phyloP scores from a whole-genome alignment of 2,113 vertebrate species.

The Trochalopteron elliotii region DNA sequence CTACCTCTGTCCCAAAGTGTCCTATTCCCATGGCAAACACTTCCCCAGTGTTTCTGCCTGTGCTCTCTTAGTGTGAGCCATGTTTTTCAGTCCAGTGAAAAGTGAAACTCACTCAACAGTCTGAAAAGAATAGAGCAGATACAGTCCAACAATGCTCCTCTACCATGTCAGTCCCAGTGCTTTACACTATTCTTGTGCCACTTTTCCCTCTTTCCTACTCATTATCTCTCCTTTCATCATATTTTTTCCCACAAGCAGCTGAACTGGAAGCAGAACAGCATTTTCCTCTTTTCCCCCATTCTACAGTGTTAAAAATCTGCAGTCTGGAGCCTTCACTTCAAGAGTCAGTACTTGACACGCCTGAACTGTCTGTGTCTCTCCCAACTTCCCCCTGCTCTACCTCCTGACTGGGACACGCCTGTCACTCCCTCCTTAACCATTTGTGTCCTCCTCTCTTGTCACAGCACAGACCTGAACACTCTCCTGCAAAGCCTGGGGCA shows the following conservation, averaged over 20 bases:
- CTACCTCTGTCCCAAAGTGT: not conserved
- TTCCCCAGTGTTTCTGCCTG: not conserved
- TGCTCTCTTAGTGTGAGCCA: not conserved
- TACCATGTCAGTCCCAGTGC: not conserved
- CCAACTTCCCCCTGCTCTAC: not conserved
- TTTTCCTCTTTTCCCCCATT: not conserved
- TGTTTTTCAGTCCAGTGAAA: not conserved
- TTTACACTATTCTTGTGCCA: not conserved
- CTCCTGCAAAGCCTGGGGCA: not conserved
- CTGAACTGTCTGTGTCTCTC: not conserved
- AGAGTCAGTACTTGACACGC: not conserved
- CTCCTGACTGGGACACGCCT: not conserved
- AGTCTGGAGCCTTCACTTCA: not conserved
- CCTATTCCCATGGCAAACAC: not conserved
- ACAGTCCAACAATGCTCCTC: not conserved
- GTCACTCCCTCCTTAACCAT: not conserved
- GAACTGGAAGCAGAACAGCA: not conserved
- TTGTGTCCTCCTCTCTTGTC: not conserved
- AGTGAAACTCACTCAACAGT: not conserved
- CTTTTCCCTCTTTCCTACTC: not conserved
- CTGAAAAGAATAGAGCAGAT: not conserved
- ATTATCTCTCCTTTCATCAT: not conserved
- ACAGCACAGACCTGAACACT: fast-evolving
- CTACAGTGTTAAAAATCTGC: not conserved
- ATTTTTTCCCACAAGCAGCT: not conserved